Evolutionary conservation across 2,888 invertebrate genomes (phyloP).

Genomic region (Callyntrura guangdongensis): DNA sequence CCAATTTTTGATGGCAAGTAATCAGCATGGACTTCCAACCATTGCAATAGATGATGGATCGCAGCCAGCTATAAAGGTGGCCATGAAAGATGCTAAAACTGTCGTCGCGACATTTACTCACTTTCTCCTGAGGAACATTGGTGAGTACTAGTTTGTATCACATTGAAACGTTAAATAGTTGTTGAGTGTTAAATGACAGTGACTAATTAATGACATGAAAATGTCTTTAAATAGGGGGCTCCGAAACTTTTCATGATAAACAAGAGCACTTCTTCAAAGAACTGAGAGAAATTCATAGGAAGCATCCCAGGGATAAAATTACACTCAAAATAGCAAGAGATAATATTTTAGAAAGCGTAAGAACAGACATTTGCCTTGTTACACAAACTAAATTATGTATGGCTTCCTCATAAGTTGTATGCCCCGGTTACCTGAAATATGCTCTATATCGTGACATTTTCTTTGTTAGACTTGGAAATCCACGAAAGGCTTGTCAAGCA

Average conservation of each 20-base stretch:
- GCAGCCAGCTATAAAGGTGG: slow-evolving; percentile 94
- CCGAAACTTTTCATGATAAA: slow-evolving; percentile 94
- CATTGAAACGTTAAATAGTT: neutral
- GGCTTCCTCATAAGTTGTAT: neutral
- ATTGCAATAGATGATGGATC: slow-evolving; percentile 96
- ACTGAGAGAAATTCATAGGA: slow-evolving; percentile 94
- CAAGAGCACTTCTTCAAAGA: slow-evolving; percentile 93
- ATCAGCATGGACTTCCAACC: slow-evolving; percentile 88
- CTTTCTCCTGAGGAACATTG: slow-evolving; percentile 96
- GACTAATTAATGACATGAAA: slow-evolving; percentile 16
- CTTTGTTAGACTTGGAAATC: slow-evolving; percentile 90
- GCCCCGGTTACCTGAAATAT: neutral
- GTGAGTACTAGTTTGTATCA: slow-evolving; percentile 85
- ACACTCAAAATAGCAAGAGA: slow-evolving; percentile 93
- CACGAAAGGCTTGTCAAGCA: slow-evolving; percentile 93
- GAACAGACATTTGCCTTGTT: slow-evolving; percentile 80
- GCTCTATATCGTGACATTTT: slow-evolving; percentile 1
- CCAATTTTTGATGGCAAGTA: slow-evolving; percentile 89
- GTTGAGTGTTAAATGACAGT: slow-evolving; percentile 18
- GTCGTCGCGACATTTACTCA: slow-evolving; percentile 97
- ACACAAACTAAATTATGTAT: neutral
- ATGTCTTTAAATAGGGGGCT: slow-evolving; percentile 89
- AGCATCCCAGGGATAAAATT: slow-evolving; percentile 94
- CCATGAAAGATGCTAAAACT: slow-evolving; percentile 94
- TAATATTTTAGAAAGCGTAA: slow-evolving; percentile 92